Conservation (phyloP, 2,113 vertebrate species). For the Calyptommatus sinebrachiatus region DNA sequence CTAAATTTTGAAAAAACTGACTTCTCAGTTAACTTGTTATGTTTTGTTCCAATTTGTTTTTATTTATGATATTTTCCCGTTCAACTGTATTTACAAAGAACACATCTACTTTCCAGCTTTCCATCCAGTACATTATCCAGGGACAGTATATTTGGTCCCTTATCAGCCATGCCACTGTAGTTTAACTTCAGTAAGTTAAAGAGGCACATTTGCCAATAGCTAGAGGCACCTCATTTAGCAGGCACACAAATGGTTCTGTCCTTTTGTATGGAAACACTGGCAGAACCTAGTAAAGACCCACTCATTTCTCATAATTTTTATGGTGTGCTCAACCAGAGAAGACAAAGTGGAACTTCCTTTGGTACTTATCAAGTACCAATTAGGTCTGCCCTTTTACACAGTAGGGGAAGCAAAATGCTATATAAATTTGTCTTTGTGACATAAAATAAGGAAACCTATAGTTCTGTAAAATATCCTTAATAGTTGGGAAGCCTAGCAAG, state of each 20-base stretch:
- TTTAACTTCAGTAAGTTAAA: slow-evolving; percentile 64
- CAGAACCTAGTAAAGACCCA: slow-evolving; percentile 36
- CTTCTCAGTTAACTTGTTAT: background rate
- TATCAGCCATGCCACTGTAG: slow-evolving; percentile 53
- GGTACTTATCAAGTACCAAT: background rate
- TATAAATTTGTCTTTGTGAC: background rate
- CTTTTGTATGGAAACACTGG: slow-evolving; percentile 54
- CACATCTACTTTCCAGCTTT: rapidly evolving
- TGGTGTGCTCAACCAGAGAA: background rate
- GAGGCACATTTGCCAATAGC: slow-evolving; percentile 46
- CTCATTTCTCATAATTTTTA: background rate
- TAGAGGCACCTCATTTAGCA: slow-evolving; percentile 37
- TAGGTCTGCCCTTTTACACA: background rate
- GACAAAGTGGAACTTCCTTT: background rate
- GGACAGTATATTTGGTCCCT: background rate
- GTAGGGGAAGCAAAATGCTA: background rate
- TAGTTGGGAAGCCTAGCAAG: background rate
- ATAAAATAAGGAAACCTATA: background rate
- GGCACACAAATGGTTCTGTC: slow-evolving; percentile 50
- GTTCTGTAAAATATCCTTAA: too few species aligned
- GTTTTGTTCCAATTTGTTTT: background rate
- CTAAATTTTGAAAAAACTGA: background rate
- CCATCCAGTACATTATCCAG: background rate
- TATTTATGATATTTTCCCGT: too few species aligned
- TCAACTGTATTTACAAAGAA: too few species aligned